Evolutionary conservation across 2,113 vertebrate genomes (phyloP).

Genomic region (Anguilla rostrata): DNA sequence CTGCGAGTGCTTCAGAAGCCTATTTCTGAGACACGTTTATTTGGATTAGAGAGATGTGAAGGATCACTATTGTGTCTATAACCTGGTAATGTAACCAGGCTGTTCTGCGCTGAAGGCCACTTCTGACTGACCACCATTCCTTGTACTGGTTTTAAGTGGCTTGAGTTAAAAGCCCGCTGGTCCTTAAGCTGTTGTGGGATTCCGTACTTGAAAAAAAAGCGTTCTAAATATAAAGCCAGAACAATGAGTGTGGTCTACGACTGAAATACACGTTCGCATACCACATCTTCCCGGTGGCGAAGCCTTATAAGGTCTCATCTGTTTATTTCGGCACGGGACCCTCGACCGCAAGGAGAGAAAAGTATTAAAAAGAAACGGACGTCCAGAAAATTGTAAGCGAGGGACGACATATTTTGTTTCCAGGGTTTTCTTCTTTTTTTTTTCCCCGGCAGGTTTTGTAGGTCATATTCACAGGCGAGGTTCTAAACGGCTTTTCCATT

Average conservation of each 20-base stretch:
- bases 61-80: not conserved
- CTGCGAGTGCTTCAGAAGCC: not conserved
- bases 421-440: slow-evolving; percentile 23
- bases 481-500: slow-evolving; percentile 55
- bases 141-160: not conserved
- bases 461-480: slow-evolving; percentile 34
- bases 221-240: slow-evolving; percentile 40
- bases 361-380: slow-evolving; percentile 51
- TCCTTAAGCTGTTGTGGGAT: slow-evolving; percentile 29
- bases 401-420: slow-evolving; percentile 39
- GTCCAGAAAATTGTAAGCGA: slow-evolving; percentile 38
- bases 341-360: slow-evolving; percentile 25
- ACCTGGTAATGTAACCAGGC: not conserved
- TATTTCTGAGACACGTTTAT: not conserved
- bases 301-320: slow-evolving; percentile 41
- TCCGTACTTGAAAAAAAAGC: slow-evolving; percentile 35
- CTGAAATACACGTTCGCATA: slow-evolving; percentile 44
- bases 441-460: slow-evolving; percentile 11
- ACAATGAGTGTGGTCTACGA: slow-evolving; percentile 44
- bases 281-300: slow-evolving; percentile 36
- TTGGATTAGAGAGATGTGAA: not conserved
- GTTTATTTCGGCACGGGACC: slow-evolving; percentile 46
- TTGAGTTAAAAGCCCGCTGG: slow-evolving; percentile 1
- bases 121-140: too few species aligned
- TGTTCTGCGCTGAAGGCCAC: not conserved